A percentile compares a stretch with the other conserved stretches of the same genome.
These are phyloP conservation scores for Bathynomus jamesi DNA, from an alignment of 1,140 invertebrate species.

Conservation along the genomic window DNA sequence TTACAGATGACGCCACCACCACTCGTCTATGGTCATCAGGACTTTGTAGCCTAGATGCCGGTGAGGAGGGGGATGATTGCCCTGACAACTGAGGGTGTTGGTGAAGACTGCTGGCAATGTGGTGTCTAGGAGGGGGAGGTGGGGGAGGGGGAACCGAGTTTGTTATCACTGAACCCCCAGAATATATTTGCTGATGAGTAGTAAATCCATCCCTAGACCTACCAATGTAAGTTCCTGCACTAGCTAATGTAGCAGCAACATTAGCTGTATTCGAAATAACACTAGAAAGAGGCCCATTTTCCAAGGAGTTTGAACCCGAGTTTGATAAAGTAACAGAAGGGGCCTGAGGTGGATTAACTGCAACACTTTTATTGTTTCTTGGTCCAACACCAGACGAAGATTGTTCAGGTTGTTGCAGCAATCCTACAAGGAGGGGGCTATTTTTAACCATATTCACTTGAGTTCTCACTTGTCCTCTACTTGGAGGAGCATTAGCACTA, in stretches of 20 bases:
- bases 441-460: conserved; percentile 30
- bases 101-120: conserved; percentile 20
- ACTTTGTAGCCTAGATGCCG: conserved; percentile 12
- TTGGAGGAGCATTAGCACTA: not conserved
- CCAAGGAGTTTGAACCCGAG: conserved; percentile 10
- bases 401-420: conserved; percentile 34
- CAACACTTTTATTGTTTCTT: conserved; percentile 12
- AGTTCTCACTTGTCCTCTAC: conserved; percentile 13
- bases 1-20: not conserved
- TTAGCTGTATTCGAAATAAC: not conserved
- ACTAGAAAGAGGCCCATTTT: not conserved
- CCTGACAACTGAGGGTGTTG: conserved; percentile 31
- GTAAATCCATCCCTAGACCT: conserved; percentile 31
- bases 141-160: conserved; percentile 26
- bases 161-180: conserved; percentile 35
- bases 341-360: conserved; percentile 4
- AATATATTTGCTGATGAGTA: conserved; percentile 35
- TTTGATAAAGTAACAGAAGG: not conserved
- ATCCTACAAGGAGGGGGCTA: conserved; percentile 32
- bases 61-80: conserved; percentile 23
- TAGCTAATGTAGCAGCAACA: not conserved
- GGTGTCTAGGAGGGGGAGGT: conserved; percentile 11
- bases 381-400: conserved; percentile 11
- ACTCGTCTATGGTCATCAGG: not conserved
- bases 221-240: conserved; percentile 7